Percentiles rank a stretch among this genome's conserved stretches.
phyloP scores from a whole-genome alignment of 2,888 invertebrate species.

The Torymus aiolomorphi region DNA sequence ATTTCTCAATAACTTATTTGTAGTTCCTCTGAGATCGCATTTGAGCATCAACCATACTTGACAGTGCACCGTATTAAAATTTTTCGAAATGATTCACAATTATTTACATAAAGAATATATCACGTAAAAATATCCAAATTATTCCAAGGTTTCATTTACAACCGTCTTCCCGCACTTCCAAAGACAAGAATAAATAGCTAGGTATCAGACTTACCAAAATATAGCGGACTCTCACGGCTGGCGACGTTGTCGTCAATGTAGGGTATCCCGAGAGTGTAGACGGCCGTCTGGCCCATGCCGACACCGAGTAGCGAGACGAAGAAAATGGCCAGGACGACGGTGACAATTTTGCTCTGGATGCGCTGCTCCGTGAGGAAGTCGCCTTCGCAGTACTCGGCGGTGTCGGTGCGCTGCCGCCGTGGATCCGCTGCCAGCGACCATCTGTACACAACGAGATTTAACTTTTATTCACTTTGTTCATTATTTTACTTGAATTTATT shows the following conservation, averaged over 20 bases:
- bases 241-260: constrained; percentile 96
- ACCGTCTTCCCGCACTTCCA: too few species aligned
- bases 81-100: too few species aligned
- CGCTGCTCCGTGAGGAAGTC: constrained; percentile 81
- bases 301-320: constrained; percentile 91
- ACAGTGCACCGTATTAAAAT: too few species aligned
- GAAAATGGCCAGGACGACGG: constrained; percentile 90
- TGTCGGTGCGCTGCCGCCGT: constrained; percentile 62
- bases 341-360: constrained; percentile 85
- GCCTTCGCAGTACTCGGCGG: constrained; percentile 78
- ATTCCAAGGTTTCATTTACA: too few species aligned
- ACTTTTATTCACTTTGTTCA: too few species aligned
- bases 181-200: neutral
- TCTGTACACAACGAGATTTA: constrained; percentile 56
- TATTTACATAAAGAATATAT: too few species aligned
- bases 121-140: too few species aligned
- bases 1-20: too few species aligned
- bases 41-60: too few species aligned
- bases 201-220: constrained; percentile 84
- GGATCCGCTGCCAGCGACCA: constrained; percentile 63
- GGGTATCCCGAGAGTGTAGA: constrained; percentile 93
- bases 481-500: too few species aligned
- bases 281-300: constrained; percentile 94
- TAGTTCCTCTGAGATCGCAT: too few species aligned
- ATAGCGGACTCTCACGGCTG: constrained; percentile 92